phyloP scores from a whole-genome alignment of 30 jellyfish, hydroid and myxozoan genomes.

The Aurelia sp. region DNA sequence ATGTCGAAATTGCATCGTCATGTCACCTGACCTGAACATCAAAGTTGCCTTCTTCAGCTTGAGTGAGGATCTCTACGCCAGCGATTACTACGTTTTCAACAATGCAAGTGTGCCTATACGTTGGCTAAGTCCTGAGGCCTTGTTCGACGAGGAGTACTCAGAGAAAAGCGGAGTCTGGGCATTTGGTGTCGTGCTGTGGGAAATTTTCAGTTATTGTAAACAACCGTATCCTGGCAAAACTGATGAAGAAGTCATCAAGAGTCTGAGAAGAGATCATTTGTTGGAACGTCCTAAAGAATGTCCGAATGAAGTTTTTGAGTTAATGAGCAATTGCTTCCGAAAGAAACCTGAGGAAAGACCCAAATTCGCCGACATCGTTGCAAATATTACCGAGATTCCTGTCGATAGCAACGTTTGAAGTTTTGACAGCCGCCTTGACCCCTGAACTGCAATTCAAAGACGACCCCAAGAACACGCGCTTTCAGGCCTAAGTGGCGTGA shows the following conservation, averaged over 20 bases:
- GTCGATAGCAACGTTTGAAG: conserved; percentile 72
- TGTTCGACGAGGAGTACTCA: conserved; percentile 69
- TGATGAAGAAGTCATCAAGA: conserved; percentile 75
- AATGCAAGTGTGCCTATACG: conserved; percentile 87
- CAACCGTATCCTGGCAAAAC: conserved; percentile 76
- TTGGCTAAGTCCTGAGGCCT: conserved; percentile 96
- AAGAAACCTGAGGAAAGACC: conserved; percentile 82
- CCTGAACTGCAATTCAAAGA: neutral
- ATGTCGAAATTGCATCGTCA: conserved; percentile 90
- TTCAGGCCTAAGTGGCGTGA: too few species aligned
- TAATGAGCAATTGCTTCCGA: conserved; percentile 79
- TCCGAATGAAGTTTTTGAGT: conserved; percentile 51
- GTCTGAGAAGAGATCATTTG: conserved; percentile 52
- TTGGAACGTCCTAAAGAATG: conserved; percentile 52
- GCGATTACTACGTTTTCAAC: conserved; percentile 72
- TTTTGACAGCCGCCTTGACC: neutral
- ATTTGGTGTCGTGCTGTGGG: conserved; percentile 94
- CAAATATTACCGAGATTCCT: conserved; percentile 68
- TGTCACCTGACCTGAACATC: conserved; percentile 66
- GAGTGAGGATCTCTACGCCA: conserved; percentile 78
- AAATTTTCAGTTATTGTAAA: conserved; percentile 63
- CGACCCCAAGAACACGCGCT: neutral
- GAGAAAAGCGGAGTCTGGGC: conserved; percentile 99
- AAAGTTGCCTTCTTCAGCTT: conserved; percentile 93
- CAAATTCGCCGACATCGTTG: conserved; percentile 69